Evolutionary conservation across 2,797 vertebrate genomes (phyloP).

Genomic region (Morelia viridis): DNA sequence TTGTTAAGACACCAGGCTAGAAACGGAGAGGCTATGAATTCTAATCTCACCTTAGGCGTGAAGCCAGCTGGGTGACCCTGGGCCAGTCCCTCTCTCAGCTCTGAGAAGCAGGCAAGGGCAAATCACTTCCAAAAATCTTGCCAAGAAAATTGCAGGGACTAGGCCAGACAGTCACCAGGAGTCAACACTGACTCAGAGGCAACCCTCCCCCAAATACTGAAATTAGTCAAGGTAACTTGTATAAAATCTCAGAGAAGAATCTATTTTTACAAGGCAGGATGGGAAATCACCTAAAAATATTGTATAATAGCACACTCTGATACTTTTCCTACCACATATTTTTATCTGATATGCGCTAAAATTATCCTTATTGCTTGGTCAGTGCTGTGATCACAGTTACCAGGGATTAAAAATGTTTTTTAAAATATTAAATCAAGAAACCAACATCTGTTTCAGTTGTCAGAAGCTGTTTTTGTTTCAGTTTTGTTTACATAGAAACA

Average conservation of each 20-base stretch:
- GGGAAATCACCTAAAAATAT: not conserved
- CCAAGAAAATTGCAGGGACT: not conserved
- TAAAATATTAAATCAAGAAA: not conserved
- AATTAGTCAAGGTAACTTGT: not conserved
- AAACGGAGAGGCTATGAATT: not conserved
- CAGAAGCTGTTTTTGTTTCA: not conserved
- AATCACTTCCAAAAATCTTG: not conserved
- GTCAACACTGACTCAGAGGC: not conserved
- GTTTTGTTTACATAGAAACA: not conserved
- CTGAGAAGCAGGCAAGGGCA: not conserved
- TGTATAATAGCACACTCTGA: too few relatives aligned
- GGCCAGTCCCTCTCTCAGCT: not conserved
- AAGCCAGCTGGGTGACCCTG: not conserved
- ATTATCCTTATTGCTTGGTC: not conserved
- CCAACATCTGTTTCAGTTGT: not conserved
- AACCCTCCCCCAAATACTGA: not conserved
- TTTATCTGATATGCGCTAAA: not conserved
- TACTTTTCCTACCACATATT: not conserved
- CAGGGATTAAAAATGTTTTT: not conserved
- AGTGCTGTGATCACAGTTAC: not conserved
- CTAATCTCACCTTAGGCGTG: not conserved
- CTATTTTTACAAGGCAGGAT: not conserved
- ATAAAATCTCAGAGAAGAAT: not conserved
- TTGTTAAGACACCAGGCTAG: not conserved
- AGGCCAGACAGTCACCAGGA: not conserved